Conservation (phyloP, 2,888 invertebrate genomes). For the Lasioglossum morio region DNA sequence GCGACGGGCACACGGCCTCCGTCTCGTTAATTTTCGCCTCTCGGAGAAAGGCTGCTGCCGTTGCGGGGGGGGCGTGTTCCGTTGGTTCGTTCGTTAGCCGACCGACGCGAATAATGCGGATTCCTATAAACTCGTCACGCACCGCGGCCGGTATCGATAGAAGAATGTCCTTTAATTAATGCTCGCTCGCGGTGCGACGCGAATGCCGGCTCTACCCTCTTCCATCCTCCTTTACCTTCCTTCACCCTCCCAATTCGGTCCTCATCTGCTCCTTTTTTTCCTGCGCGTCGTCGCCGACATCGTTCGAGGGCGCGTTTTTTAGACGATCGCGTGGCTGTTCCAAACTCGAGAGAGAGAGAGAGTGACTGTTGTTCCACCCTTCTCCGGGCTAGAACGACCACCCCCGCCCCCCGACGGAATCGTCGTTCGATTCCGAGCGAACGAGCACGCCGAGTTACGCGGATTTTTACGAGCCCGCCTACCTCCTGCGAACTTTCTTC, state of each 20-base stretch:
- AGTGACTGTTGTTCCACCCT: conserved; percentile 2
- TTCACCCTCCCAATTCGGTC: background rate
- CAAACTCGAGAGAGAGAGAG: background rate
- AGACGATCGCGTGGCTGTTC: background rate
- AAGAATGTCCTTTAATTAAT: conserved; percentile 46
- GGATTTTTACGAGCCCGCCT: conserved; percentile 13
- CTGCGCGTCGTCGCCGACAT: background rate
- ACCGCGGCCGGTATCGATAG: conserved; percentile 25
- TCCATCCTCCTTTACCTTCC: background rate
- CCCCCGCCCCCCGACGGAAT: conserved; percentile 3
- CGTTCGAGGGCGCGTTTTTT: conserved; percentile 15
- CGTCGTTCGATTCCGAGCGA: conserved; percentile 19
- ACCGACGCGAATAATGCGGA: conserved; percentile 38
- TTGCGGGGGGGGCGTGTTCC: conserved; percentile 1
- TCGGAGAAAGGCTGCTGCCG: conserved; percentile 10
- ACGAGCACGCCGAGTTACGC: conserved; percentile 12
- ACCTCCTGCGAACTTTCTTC: conserved; percentile 4
- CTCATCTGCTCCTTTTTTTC: background rate
- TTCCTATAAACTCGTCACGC: conserved; percentile 45
- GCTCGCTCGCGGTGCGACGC: conserved; percentile 13
- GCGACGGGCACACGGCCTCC: background rate
- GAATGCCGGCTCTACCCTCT: background rate
- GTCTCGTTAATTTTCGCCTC: conserved; percentile 37
- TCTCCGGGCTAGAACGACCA: background rate
- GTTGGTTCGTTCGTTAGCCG: conserved; percentile 38